Percentiles rank a stretch among this genome's conserved stretches.
phyloP scores from a whole-genome alignment of 2,797 vertebrate genomes.

The Rhynchonycteris naso region DNA sequence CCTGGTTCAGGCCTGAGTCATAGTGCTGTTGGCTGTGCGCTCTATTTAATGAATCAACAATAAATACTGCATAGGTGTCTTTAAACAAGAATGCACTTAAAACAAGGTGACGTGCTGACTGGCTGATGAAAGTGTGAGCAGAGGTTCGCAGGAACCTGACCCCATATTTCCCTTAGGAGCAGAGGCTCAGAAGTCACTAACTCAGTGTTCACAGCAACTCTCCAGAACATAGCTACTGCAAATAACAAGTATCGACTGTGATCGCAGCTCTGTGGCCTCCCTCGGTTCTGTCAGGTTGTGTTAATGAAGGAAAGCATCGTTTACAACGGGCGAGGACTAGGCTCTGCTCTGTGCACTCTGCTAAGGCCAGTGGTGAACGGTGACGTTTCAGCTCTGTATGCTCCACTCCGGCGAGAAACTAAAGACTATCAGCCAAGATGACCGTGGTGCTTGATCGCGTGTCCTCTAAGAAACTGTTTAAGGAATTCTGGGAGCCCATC shows the following conservation, averaged over 20 bases:
- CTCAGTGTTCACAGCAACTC: neutral
- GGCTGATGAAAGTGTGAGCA: neutral
- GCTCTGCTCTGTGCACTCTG: neutral
- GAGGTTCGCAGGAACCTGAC: neutral
- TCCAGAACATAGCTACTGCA: neutral
- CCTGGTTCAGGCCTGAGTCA: neutral
- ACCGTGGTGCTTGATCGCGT: neutral
- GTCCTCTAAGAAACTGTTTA: neutral
- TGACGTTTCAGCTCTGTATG: neutral
- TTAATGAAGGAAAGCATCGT: neutral
- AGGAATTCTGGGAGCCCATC: neutral
- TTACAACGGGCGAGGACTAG: neutral
- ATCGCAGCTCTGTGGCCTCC: fast-evolving
- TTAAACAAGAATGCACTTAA: neutral
- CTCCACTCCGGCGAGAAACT: neutral
- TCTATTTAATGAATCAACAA: neutral
- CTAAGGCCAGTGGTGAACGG: neutral
- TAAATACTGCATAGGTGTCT: neutral
- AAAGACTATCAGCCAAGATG: neutral
- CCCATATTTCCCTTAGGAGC: neutral
- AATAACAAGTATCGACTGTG: fast-evolving
- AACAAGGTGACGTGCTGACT: neutral
- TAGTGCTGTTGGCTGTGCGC: neutral
- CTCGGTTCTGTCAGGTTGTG: fast-evolving
- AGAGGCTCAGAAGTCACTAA: neutral